Conservation (phyloP, 2,888 invertebrate species). For the Eristalis intricaria region DNA sequence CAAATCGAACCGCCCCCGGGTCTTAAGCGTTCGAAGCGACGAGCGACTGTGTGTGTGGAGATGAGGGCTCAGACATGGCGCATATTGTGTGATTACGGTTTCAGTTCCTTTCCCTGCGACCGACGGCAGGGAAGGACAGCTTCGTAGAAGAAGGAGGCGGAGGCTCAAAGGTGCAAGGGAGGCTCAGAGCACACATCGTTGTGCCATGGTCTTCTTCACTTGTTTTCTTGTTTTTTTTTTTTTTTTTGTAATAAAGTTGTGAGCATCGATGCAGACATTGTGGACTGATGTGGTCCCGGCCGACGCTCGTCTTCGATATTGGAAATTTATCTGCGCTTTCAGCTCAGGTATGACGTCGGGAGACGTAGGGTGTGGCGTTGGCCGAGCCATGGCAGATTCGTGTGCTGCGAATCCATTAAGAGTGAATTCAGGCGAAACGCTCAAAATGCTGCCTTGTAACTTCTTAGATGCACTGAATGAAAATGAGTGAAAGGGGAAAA, state of each 20-base stretch:
- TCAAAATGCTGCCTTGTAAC: constrained; percentile 22
- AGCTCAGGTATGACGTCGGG: constrained; percentile 8
- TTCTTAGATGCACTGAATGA: constrained; percentile 21
- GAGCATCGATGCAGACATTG: constrained; percentile 67
- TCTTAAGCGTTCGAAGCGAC: constrained; percentile 55
- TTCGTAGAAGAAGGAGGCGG: neutral
- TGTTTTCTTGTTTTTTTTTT: constrained; percentile 9
- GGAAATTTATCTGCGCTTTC: constrained; percentile 60
- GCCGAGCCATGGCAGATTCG: constrained; percentile 41
- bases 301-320: constrained; percentile 64
- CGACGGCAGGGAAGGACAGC: no score
- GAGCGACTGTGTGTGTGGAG: constrained; percentile 11
- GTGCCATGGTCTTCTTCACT: constrained; percentile 29
- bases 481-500: neutral
- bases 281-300: constrained; percentile 66
- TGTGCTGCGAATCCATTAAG: constrained; percentile 68
- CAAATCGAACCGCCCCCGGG: constrained; percentile 80
- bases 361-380: neutral
- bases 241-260: constrained; percentile 69
- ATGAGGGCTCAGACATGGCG: constrained; percentile 63
- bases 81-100: constrained; percentile 63
- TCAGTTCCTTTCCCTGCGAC: constrained; percentile 5
- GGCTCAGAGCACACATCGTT: constrained; percentile 46
- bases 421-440: constrained; percentile 64
- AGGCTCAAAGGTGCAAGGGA: neutral